These are phyloP conservation scores for Cephalopterus ornatus DNA, from an alignment of 2,113 vertebrate genomes.

Conservation along the genomic window DNA sequence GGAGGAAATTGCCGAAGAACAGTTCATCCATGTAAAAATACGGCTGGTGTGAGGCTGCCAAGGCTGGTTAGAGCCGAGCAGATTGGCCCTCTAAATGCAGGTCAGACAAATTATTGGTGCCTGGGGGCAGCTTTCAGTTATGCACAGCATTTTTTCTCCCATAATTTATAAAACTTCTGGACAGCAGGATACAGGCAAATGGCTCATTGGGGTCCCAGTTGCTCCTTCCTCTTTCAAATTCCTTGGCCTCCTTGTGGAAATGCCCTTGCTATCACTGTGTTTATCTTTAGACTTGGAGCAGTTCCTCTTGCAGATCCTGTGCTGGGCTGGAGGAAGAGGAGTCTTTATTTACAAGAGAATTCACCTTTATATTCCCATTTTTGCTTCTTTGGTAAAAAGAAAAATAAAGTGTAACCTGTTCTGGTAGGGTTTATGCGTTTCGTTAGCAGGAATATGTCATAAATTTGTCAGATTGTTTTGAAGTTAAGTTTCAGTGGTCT, in stretches of 20 bases:
- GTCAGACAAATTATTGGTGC: slow-evolving; percentile 58
- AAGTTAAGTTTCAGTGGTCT: background rate
- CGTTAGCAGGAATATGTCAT: background rate
- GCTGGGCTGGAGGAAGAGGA: background rate
- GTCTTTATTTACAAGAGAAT: background rate
- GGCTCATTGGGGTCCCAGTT: slow-evolving; percentile 52
- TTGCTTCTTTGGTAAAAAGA: background rate
- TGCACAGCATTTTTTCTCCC: background rate
- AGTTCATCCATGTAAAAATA: slow-evolving; percentile 67
- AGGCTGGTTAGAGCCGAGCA: slow-evolving; percentile 27
- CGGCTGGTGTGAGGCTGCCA: slow-evolving; percentile 1
- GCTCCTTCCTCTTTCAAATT: slow-evolving; percentile 52
- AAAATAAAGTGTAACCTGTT: background rate
- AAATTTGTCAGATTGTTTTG: background rate
- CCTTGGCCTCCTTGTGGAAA: slow-evolving; percentile 49
- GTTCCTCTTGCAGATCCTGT: background rate
- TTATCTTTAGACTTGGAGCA: slow-evolving; percentile 51
- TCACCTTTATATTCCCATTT: background rate
- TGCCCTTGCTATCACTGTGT: slow-evolving; percentile 9
- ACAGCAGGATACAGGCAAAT: slow-evolving; percentile 62
- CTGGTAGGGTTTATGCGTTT: background rate
- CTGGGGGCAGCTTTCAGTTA: slow-evolving; percentile 48
- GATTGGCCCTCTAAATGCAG: slow-evolving; percentile 2
- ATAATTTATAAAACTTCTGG: slow-evolving; percentile 57
- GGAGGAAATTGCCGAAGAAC: slow-evolving; percentile 58